Evolutionary conservation across 1,140 invertebrate genomes (phyloP), one percentile per base, ranked within the genome.

Genomic region (Eufriesea mexicana): DNA sequence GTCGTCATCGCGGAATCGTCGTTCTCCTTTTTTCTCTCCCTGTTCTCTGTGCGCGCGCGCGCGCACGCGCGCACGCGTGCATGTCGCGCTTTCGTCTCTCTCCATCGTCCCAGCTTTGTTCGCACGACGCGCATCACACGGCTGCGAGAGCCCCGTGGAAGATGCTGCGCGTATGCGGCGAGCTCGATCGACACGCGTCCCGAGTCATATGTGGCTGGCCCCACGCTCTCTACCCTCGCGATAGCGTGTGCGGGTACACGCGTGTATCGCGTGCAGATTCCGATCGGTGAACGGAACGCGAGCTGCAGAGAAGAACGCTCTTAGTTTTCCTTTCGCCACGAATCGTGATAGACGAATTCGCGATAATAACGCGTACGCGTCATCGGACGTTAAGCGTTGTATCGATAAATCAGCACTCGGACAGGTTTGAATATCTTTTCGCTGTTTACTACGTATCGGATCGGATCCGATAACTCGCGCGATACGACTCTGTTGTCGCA

Each of bases 361-460:
- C 80, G 84, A 87, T 87, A 86, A 87, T 87, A 86, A 87, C 70
- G 79, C 86, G 84, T n/a, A n/a, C n/a, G n/a, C n/a, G n/a, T n/a
- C n/a, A n/a, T n/a, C n/a, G n/a, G n/a, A n/a, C n/a, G n/a, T n/a
- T n/a, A n/a, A n/a, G n/a, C n/a, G n/a, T n/a, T n/a, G 35, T 35
- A 35, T 1, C 35, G 35, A 35, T 35, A 35, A 35, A 35, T 35
- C 35, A 35, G 1, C 35, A 4, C 35, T 35, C 35, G 35, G 35
- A 35, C 35, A 35, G 35, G 35, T 35, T 35, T 4, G 1, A 35
- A 35, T 35, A 35, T 35, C 35, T 35, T 35, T 35, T 35, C 35
- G 35, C 35, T 35, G 1, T 35, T 35, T 35, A 35, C 35, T 35
- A 35, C 35, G 35, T 4, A 35, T 35, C 35, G 35, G 35, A 35